Conservation (phyloP, 2,113 vertebrate species). For the Phoxinus phoxinus region DNA sequence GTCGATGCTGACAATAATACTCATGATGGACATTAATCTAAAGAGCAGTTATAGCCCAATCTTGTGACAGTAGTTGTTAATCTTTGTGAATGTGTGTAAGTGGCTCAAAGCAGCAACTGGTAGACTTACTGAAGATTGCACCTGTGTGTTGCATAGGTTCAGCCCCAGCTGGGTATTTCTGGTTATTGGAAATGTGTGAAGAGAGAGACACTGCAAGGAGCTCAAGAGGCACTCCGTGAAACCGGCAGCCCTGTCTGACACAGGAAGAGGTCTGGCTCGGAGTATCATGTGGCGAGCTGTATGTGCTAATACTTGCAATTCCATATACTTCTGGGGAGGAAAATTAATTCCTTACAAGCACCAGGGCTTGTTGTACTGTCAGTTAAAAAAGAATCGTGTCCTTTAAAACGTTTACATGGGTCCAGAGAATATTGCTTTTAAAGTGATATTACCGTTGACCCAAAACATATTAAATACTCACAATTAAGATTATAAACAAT, state of each 20-base stretch:
- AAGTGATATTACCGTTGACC: background rate
- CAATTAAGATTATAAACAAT: background rate
- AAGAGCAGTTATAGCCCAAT: background rate
- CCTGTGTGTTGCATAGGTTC: slow-evolving; percentile 79
- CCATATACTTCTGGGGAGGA: background rate
- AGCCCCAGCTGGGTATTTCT: slow-evolving; percentile 82
- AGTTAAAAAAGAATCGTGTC: background rate
- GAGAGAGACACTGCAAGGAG: slow-evolving; percentile 90
- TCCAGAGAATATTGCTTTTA: background rate
- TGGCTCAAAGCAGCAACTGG: background rate
- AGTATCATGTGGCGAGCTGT: background rate
- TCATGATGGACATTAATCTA: background rate
- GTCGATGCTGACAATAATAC: background rate
- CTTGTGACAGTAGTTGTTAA: background rate
- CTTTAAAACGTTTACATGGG: slow-evolving; percentile 12
- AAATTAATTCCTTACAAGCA: background rate
- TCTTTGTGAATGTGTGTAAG: background rate
- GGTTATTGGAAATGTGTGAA: slow-evolving; percentile 98
- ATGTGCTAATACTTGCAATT: background rate
- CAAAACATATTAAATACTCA: background rate
- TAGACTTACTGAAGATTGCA: background rate
- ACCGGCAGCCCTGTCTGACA: slow-evolving; percentile 81
- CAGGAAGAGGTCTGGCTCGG: background rate
- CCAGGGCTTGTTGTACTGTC: background rate
- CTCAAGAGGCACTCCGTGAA: slow-evolving; percentile 87